These are phyloP conservation scores for Cryptus viduatorius DNA, from an alignment of 2,888 invertebrate species.

Conservation along the genomic window DNA sequence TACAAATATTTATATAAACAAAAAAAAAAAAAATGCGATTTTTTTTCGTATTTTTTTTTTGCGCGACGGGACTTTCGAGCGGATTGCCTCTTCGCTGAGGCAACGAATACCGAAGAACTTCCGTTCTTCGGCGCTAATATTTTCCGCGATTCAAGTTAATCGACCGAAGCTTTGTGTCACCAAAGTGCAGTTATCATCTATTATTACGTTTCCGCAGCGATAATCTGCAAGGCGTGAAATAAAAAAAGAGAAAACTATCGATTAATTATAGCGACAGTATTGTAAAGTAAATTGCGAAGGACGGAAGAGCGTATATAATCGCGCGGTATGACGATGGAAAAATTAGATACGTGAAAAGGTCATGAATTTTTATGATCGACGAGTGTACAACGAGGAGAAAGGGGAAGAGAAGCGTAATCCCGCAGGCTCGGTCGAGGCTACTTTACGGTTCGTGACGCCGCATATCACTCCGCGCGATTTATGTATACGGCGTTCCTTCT, in stretches of 20 bases:
- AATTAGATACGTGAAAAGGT: constrained; percentile 39
- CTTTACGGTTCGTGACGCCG: constrained; percentile 39
- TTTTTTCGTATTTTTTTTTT: no score
- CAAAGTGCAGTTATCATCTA: not conserved
- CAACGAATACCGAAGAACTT: no score
- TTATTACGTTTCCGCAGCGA: not conserved
- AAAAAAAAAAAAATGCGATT: no score
- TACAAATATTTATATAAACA: no score
- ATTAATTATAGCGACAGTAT: not conserved
- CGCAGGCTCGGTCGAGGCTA: not conserved
- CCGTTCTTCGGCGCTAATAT: not conserved
- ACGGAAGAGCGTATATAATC: not conserved
- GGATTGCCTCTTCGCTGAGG: no score
- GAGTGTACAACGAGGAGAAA: not conserved
- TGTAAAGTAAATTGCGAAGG: constrained; percentile 4
- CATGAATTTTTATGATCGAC: constrained; percentile 46
- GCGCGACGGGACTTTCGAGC: no score
- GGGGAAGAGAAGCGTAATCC: constrained; percentile 8
- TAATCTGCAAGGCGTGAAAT: not conserved
- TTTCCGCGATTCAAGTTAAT: not conserved
- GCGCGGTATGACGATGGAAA: constrained; percentile 18
- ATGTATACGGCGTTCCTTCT: constrained; percentile 10
- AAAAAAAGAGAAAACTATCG: not conserved
- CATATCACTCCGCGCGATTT: constrained; percentile 42
- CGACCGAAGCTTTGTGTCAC: not conserved